Percentiles rank a stretch among this genome's conserved stretches.
Evolutionary conservation across 1,140 invertebrate genomes (phyloP).

Genomic region (Dreissena rostriformis): DNA sequence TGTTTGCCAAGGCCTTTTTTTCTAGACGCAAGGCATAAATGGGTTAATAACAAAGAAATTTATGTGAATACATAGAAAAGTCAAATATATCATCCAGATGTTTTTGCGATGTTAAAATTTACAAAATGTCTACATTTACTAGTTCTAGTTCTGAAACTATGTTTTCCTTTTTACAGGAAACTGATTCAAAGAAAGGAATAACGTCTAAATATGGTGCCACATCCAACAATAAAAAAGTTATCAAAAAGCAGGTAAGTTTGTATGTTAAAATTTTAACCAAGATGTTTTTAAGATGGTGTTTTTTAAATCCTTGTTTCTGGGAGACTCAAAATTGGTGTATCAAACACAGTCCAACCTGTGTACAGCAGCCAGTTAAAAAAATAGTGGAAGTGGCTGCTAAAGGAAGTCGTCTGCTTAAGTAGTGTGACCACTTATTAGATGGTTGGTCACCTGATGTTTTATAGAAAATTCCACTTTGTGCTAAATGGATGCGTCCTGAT

Average conservation of each 20-base stretch:
- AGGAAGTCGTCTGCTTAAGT: too few relatives aligned
- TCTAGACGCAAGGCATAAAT: too few relatives aligned
- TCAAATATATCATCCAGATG: not conserved
- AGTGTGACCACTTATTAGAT: too few relatives aligned
- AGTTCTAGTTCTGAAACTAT: not conserved
- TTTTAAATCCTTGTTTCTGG: not conserved
- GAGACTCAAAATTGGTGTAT: not conserved
- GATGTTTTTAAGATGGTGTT: not conserved
- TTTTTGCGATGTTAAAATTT: not conserved
- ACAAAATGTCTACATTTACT: not conserved
- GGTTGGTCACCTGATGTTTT: too few relatives aligned
- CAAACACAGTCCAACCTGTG: not conserved
- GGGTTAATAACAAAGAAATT: not conserved
- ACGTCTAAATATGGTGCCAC: constrained; percentile 48
- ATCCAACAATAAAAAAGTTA: constrained; percentile 40
- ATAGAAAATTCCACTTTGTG: too few relatives aligned
- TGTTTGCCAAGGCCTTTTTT: too few relatives aligned
- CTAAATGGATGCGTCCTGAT: too few relatives aligned
- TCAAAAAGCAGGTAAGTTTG: constrained; percentile 69
- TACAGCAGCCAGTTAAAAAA: not conserved
- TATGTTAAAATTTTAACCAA: not conserved
- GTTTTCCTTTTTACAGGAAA: constrained; percentile 55
- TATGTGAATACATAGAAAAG: not conserved
- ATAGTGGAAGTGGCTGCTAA: not conserved
- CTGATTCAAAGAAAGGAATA: constrained; percentile 13